Conservation (phyloP, 2,113 vertebrate species). For the Mobula birostris region DNA sequence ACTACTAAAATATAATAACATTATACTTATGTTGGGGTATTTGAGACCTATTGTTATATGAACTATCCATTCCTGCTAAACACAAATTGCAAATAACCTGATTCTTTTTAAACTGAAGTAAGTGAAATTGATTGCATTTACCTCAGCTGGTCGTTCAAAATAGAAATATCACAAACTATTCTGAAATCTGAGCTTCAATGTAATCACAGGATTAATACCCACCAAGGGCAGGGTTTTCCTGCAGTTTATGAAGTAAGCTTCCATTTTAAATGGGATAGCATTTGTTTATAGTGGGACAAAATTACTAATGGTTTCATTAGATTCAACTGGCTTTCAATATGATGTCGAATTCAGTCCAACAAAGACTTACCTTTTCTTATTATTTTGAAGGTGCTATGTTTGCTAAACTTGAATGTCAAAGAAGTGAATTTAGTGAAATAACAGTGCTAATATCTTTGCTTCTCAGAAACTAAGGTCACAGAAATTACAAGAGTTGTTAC, state of each 20-base stretch:
- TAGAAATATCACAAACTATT: background rate
- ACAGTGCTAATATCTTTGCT: constrained; percentile 23
- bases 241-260: background rate
- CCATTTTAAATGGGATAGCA: background rate
- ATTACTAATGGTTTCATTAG: background rate
- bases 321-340: background rate
- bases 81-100: background rate
- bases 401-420: background rate
- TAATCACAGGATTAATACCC: background rate
- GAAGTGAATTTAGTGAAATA: constrained; percentile 5
- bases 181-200: background rate
- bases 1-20: background rate
- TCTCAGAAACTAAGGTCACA: constrained; percentile 24
- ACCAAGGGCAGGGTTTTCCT: background rate
- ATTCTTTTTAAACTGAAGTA: background rate
- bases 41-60: background rate
- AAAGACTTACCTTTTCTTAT: constrained; percentile 22
- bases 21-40: background rate
- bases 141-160: background rate
- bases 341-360: background rate
- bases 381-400: background rate
- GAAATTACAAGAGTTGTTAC: constrained; percentile 13
- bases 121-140: background rate
- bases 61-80: background rate
- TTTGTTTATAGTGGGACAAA: background rate